Conservation (phyloP, 2,797 vertebrate genomes). For the Cossypha heuglini region DNA sequence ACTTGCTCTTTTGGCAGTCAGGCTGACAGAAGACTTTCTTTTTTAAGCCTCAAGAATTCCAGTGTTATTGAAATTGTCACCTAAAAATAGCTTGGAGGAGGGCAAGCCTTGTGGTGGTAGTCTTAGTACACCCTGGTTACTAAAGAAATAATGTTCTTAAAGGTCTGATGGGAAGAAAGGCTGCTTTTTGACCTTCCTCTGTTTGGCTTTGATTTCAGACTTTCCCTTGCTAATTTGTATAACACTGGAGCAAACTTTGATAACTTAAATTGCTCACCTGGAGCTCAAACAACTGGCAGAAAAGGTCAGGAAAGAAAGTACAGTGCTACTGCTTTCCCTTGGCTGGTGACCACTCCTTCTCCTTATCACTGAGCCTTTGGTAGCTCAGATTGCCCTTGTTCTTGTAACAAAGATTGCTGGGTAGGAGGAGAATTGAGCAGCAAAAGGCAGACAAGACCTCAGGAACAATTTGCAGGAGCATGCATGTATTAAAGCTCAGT, state of each 20-base stretch:
- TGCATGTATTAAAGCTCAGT: rapidly evolving
- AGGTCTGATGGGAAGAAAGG: background rate
- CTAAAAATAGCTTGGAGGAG: background rate
- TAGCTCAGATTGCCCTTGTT: background rate
- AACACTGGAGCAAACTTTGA: background rate
- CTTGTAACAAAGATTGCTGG: background rate
- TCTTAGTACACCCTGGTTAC: background rate
- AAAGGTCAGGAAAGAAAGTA: background rate
- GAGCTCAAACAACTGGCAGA: background rate
- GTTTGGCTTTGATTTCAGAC: background rate
- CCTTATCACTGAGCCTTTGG: background rate
- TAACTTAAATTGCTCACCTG: background rate
- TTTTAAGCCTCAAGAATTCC: background rate
- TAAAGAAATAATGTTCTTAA: background rate
- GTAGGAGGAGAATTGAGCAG: background rate
- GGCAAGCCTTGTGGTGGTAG: background rate
- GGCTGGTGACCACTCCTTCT: background rate
- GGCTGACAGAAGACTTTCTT: background rate
- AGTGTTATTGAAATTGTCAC: background rate
- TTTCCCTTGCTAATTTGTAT: background rate
- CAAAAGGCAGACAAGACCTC: background rate
- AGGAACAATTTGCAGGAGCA: background rate
- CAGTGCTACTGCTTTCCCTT: background rate
- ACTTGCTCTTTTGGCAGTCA: background rate
- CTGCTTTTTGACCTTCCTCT: background rate